Base-by-base conservation (phyloP, 2,113 vertebrate genomes). In the Megatriorchis doriae region DNA sequence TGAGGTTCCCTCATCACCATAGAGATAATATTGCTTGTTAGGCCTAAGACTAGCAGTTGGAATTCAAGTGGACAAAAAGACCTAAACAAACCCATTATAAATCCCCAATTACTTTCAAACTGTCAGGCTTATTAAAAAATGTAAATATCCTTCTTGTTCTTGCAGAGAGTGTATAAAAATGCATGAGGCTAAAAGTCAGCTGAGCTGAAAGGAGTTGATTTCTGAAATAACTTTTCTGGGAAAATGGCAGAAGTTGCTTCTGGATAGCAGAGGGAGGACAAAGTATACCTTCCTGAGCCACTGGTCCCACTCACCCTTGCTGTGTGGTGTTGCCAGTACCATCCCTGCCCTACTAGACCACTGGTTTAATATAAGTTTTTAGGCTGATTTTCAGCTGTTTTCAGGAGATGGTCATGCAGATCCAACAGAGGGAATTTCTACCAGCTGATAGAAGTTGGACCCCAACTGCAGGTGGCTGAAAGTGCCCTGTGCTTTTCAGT, bases 101-200 rank as follows among this genome's bases (percentile, higher is more conserved):
- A 97, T 95, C 94, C 96, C 94, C 96, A 97, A 96, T 97, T 97
- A 97, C 93, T 96, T 97, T 97, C 96, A 97, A 96, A 97, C 96
- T 96, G 93, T 96, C 95, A 97, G 80, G 91, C 93, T 97, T 95
- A 97, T 97, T 97, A 97, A 96, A 97, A 97, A 97, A 97, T 97
- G 95, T 96, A 97, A 97, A 97, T 97, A 95, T 93, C 91, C 83
- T 90, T 66, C 85, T 94, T 67, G 7, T 75, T 96, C 89, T 95
- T 81, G 94, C 96, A 93, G 86, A 81, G 72, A 93, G 45, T 81
- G 53, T 96, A 94, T 97, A 97, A 97, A 97, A 97, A 97, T 95
- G 91, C 86, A 97, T 95, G 80, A 97, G 92, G 88, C 93, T 96
- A 77, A 88, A 96, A 97, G 88, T 87, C 92, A 96, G 62, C 59